Base-by-base conservation (phyloP, 2,888 invertebrate genomes). In the Agriopis aurantiaria region DNA sequence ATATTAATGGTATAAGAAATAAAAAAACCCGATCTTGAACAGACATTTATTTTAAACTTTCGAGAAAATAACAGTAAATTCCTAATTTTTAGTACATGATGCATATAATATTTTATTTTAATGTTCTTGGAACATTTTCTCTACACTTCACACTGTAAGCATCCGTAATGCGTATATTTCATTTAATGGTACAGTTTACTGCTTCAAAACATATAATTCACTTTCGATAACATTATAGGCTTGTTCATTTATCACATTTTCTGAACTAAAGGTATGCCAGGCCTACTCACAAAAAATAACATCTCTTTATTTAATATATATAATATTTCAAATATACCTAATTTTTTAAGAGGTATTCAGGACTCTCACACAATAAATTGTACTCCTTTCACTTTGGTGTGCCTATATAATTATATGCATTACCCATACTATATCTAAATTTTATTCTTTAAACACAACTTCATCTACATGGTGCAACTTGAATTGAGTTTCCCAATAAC, bases 11-110 rank as follows among this genome's bases (percentile, higher is more conserved):
- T 56, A 8, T 70, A 49, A 45, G 41, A 63, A 84, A 84, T 88
- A 85, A 85, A 59, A 75, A 70, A 62, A 14, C 33, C 69, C n/a
- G 65, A 73, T 82, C 85, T 83, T 86, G 89, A 93, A 93, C 93
- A 92, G 89, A 93, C 93, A 93, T 93, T 93, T 93, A 94, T 93
- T 71, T 93, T 90, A 91, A 91, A 92, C 88, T 85, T 92, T 89
- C 89, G 86, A 89, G 83, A 91, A 91, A 90, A 88, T 89, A 93
- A 93, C 92, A 92, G 85, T 89, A 87, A 86, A 86, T 80, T 78
- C 77, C 81, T 83, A 85, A 81, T 82, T 84, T 82, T 82, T 82
- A 79, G 55, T 66, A 79, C 73, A 76, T 69, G 76, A 77, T 81
- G 75, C 72, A 80, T 45, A 59, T 65, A 71, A n/a, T 53, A 56